Percentiles rank a stretch among this genome's conserved stretches.
These are phyloP conservation scores for Choristoneura rosaceana DNA, from an alignment of 2,888 invertebrate species.

Conservation along the genomic window DNA sequence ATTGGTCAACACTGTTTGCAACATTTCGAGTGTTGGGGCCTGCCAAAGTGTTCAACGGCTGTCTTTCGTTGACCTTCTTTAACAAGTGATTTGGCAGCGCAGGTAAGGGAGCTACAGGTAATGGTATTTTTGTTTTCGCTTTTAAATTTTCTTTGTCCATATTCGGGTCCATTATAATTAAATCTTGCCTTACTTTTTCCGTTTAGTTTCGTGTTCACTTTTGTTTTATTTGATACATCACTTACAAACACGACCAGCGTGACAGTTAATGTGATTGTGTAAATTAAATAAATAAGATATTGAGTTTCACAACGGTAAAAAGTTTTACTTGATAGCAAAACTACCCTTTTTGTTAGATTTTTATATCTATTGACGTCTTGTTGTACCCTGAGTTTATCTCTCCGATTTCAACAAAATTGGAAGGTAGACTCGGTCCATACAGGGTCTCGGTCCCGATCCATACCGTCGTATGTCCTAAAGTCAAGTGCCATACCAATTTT, in stretches of 20 bases:
- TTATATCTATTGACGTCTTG: neutral
- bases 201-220: conserved; percentile 21
- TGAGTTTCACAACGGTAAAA: neutral
- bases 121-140: conserved; percentile 62
- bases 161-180: conserved; percentile 53
- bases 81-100: conserved; percentile 61
- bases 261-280: conserved; percentile 51
- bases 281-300: conserved; percentile 9
- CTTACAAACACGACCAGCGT: conserved; percentile 63
- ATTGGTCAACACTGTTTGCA: neutral
- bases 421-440: too few species aligned
- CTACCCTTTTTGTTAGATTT: neutral
- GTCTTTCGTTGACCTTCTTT: conserved; percentile 49
- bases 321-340: neutral
- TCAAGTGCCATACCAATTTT: too few species aligned
- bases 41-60: conserved; percentile 58
- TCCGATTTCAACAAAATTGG: too few species aligned
- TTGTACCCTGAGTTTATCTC: too few species aligned
- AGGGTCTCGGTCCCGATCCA: too few species aligned
- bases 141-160: conserved; percentile 63
- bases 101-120: conserved; percentile 65
- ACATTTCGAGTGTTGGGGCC: conserved; percentile 25
- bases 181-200: conserved; percentile 12
- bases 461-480: too few species aligned
- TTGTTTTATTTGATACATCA: conserved; percentile 41